Base-by-base conservation (phyloP, 2,797 vertebrate species). In the Xenops minutus region DNA sequence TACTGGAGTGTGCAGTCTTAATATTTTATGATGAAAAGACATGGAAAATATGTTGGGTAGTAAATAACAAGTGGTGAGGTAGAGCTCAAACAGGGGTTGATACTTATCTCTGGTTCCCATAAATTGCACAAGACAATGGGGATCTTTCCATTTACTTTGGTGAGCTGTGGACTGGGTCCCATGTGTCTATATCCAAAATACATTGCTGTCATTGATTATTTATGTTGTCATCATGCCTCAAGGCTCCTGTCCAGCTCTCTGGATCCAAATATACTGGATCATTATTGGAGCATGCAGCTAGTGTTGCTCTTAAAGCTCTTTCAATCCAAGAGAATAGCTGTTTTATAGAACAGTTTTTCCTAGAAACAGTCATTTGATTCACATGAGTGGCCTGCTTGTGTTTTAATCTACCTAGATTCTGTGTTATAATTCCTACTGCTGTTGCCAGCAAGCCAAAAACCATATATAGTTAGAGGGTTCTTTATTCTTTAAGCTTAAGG, bases 11-110 rank as follows among this genome's bases (percentile, higher is more conserved):
- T 84, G 93, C 44, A 34, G n/a, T 82, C 72, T 94, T 89, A 97
- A 98, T 98, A 96, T 97, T 98, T 98, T 89, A 98, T 95, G 56
- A 54, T 63, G 88, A 94, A 92, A 95, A 97, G 92, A 96, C 87
- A 97, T 21, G 87, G 97, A 98, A 98, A 97, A 98, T 95, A 71
- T 89, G 73, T 93, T 95, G 86, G 90, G 86, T 89, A 44, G 82
- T 96, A 96, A 96, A 97, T 96, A 93, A 91, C 77, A 52, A 87
- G 18, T 5, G 14, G 14, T 63, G 71, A 85, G 49, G n/a, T 39
- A 56, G 71, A 91, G 39, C 81, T 91, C 24, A 44, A 4, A 72
- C 18, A 43, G 51, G 41, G 41, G n/a, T 41, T 90, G 93, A 69
- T 82, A 19, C 46, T 72, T 93, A 55, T 77, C 67, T 82, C n/a